Base-by-base conservation (phyloP, 1,140 invertebrate genomes). In the Anoplolepis gracilipes region DNA sequence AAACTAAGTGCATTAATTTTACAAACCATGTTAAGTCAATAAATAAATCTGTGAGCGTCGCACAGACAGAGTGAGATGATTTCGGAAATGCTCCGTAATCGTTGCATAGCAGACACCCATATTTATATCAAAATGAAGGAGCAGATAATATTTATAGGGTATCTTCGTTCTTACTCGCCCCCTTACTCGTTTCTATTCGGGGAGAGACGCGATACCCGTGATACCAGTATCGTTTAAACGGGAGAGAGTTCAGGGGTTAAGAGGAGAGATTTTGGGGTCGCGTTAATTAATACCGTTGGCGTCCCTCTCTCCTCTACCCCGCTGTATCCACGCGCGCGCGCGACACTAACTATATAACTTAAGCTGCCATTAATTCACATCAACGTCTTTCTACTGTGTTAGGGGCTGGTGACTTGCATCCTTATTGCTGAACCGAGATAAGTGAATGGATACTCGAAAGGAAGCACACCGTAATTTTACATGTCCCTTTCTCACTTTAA, bases 351-450 rank as follows among this genome's bases (percentile, higher is more conserved):
- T 88, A 86, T 90, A 91, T 84, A 84, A 90, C 92, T 93, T 94
- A 94, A 94, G 93, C 94, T 87, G 87, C 93, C 94, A 95, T 95
- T 94, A 94, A 95, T 95, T 95, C 94, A 94, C 94, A 94, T 95
- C 94, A 95, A 95, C 91, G 94, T 94, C 93, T 94, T 94, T 76
- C 92, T 94, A 94, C 91, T 89, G 92, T 82, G 61, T 77, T 61
- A 85, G 76, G 88, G 90, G 88, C 82, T 33, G 85, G 88, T 94
- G 93, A 94, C 93, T 94, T 94, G 94, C 93, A 93, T 93, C 90
- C 93, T 94, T 93, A 87, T 94, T 94, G 94, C 91, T 87, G 81
- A 92, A 93, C 84, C 57, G 88, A 93, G 93, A 94, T 94, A 94
- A 92, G 91, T 91, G 88, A 84, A 64, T 91, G 57, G 78, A 25